Base-by-base conservation (phyloP, 1,140 invertebrate species). In the Pomphorhynchus laevis region DNA sequence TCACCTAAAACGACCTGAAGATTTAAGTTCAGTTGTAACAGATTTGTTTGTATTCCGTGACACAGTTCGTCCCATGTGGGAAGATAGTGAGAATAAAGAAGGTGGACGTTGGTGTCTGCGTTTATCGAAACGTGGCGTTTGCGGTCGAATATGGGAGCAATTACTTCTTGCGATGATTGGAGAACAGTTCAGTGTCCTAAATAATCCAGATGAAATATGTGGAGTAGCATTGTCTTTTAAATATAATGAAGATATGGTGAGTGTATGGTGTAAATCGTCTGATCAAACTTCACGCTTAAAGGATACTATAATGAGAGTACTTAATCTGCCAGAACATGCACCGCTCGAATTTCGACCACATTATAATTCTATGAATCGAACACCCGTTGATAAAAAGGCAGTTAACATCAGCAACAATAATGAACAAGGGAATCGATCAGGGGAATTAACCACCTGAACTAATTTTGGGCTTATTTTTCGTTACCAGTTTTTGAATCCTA, bases 41-140 rank as follows among this genome's bases (percentile, higher is more conserved):
- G 82, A 93, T 61, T 72, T 89, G 55, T 82, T 89, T 61, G 64
- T 95, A 20, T 98, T 98, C 54, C 93, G 93, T 65, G 69, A 82
- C 50, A 84, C 84, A 44, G 86, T 95, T 45, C 76, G 80, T 60
- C 84, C 84, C 21, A 84, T 91, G 74, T 91, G 80, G 80, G 82
- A 91, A 68, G 80, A 93, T 61, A 67, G 69, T 45, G 73, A 75
- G 20, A 93, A 93, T 62, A 70, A 71, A 51, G 70, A 71, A 59
- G 82, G 84, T 32, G 84, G 84, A 14, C 89, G 89, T 64, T 93
- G 80, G 80, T 75, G 89, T 43, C 69, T 93, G 35, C 64, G 79
- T 44, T 62, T 93, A 50, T 68, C 74, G 49, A 91, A 91, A 64
- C n/a, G n/a, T n/a, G 75, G 79, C 42, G 65, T 91, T 53, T 76